Base-by-base conservation (phyloP, 2,113 vertebrate genomes). In the Halcyon senegalensis region DNA sequence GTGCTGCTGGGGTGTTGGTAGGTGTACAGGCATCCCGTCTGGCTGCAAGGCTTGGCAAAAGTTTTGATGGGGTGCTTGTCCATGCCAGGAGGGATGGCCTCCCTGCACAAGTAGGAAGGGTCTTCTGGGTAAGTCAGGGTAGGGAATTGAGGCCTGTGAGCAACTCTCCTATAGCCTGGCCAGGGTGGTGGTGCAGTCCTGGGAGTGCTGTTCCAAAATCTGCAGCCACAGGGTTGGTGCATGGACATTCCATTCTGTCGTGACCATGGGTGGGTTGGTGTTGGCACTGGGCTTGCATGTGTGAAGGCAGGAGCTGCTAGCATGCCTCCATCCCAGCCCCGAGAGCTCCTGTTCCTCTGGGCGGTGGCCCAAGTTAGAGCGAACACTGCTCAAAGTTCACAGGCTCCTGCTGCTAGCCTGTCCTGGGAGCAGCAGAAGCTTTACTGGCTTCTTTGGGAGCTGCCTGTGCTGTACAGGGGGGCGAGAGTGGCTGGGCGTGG, bases 271-370 rank as follows among this genome's bases (percentile, higher is more conserved):
- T 62, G 73, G 63, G 35, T 59, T 75, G 59, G 16, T 15, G 8
- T 31, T 2, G 5, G 33, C 8, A 11, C 63, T 20, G 13, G 19
- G 14, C 6, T 43, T 5, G 0, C 1, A 4, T 1, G 1, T 16
- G 10, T 6, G 3, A 28, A 81, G 50, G 39, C 31, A 33, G 39
- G 62, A 66, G 35, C 59, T 74, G 55, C 41, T 83, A 10, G 6
- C 0, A 3, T 31, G 60, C 12, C 21, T 48, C 53, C 3, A 1
- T 80, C 60, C 41, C 25, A 17, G 43, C 48, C 58, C 21, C 0
- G 8, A 4, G 35, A 19, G 90, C 58, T 91, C 14, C 67, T 2
- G 3, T 24, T 92, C 41, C 30, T 37, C n/a, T 79, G 87, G 94
- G 96, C 43, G 92, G 94, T 93, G 93, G 87, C 72, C 48, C 23